Conservation (phyloP, 1,140 invertebrate genomes). For the Rhopalosiphum maidis region DNA sequence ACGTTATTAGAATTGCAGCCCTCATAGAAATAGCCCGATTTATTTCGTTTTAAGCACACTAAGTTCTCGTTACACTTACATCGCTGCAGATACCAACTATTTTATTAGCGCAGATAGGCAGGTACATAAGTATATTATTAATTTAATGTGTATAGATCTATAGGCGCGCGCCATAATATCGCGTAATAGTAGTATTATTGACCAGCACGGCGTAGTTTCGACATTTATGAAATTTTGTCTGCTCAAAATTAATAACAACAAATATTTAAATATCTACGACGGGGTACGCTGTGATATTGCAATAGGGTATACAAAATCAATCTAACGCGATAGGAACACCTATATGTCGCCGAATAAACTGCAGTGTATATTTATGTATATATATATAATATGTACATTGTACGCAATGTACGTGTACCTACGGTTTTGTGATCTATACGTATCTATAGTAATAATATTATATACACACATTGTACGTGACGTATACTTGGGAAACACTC, state of each 20-base stretch:
- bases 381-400: background rate
- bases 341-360: background rate
- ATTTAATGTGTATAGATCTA: background rate
- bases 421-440: background rate
- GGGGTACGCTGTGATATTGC: background rate
- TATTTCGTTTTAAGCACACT: background rate
- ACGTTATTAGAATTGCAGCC: too few species aligned
- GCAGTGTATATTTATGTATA: too few species aligned
- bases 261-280: background rate
- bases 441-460: background rate
- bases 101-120: background rate
- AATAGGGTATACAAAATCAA: background rate
- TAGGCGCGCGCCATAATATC: background rate
- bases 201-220: background rate
- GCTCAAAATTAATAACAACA: background rate
- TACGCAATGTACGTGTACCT: background rate
- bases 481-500: background rate
- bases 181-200: background rate
- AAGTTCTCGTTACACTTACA: background rate
- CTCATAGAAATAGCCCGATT: background rate
- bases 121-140: background rate
- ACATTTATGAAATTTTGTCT: background rate
- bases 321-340: background rate
- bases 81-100: background rate
- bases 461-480: background rate